phyloP scores from a whole-genome alignment of 2,113 vertebrate species.

The Ivindomyrus marchei region DNA sequence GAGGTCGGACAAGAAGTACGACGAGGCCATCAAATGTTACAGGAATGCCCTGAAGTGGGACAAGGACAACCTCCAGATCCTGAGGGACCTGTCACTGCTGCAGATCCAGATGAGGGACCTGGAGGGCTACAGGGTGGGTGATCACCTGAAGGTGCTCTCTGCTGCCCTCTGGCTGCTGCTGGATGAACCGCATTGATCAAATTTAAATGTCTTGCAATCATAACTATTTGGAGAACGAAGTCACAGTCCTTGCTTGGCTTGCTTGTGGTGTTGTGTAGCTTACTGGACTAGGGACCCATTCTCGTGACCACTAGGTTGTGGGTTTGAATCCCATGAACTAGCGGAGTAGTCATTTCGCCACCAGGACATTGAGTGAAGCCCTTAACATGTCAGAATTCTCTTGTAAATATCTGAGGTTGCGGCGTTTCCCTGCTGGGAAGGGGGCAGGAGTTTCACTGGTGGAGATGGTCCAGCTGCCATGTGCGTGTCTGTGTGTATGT shows the following conservation, averaged over 20 bases:
- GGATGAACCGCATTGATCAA: not conserved
- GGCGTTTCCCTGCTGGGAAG: not conserved
- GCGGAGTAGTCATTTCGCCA: not conserved
- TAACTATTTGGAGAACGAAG: not conserved
- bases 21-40: slow-evolving; percentile 97
- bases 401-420: not conserved
- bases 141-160: not conserved
- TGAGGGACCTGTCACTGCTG: slow-evolving; percentile 89
- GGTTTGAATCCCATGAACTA: not conserved
- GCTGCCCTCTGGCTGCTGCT: not conserved
- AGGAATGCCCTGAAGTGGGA: slow-evolving; percentile 97
- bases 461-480: not conserved
- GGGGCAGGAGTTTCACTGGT: not conserved
- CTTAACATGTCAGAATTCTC: not conserved
- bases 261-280: not conserved
- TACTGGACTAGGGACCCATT: not conserved
- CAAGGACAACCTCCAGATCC: slow-evolving; percentile 97
- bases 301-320: not conserved
- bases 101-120: slow-evolving; percentile 98
- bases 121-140: slow-evolving; percentile 90
- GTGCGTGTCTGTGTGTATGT: not conserved
- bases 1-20: slow-evolving; percentile 94
- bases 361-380: not conserved
- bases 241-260: not conserved
- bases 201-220: not conserved